Percentiles rank a stretch among this genome's conserved stretches.
phyloP scores from a whole-genome alignment of 2,888 invertebrate genomes.

The Hypercompe scribonia region DNA sequence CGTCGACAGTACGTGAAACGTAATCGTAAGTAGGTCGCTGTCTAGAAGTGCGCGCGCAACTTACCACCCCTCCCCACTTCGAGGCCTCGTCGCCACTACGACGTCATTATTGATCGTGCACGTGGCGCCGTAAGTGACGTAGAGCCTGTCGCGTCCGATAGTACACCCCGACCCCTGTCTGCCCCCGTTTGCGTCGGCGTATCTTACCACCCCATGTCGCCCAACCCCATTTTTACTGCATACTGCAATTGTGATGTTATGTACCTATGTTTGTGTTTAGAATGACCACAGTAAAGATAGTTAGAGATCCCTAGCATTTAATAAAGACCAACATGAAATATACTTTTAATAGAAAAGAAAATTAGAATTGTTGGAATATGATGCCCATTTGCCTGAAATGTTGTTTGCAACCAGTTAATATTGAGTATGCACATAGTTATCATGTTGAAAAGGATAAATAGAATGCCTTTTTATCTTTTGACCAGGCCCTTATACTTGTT shows the following conservation, averaged over 20 bases:
- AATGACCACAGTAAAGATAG: slow-evolving; percentile 33
- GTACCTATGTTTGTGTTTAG: slow-evolving; percentile 38
- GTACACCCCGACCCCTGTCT: slow-evolving; percentile 67
- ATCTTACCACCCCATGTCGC: slow-evolving; percentile 32
- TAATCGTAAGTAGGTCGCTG: slow-evolving; percentile 83
- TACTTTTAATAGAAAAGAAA: neutral
- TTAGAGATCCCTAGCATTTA: slow-evolving; percentile 20
- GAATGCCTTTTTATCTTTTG: neutral
- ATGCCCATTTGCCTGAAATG: too few species aligned
- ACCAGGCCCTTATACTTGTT: slow-evolving; percentile 12
- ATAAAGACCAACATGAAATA: neutral
- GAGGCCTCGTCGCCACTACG: slow-evolving; percentile 57
- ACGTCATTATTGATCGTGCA: slow-evolving; percentile 86
- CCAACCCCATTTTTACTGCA: slow-evolving; percentile 57
- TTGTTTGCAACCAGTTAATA: neutral
- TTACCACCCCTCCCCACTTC: slow-evolving; percentile 26
- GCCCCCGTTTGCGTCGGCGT: slow-evolving; percentile 39
- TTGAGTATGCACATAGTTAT: neutral
- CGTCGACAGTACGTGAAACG: slow-evolving; percentile 84
- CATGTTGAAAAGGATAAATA: neutral
- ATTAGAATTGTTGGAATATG: too few species aligned
- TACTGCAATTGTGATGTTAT: slow-evolving; percentile 50
- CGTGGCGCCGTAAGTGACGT: slow-evolving; percentile 86
- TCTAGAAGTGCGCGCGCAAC: slow-evolving; percentile 76
- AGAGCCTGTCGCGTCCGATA: slow-evolving; percentile 74